These are phyloP conservation scores for Rhodeus uyekii DNA, from an alignment of 2,797 vertebrate species.

Conservation along the genomic window DNA sequence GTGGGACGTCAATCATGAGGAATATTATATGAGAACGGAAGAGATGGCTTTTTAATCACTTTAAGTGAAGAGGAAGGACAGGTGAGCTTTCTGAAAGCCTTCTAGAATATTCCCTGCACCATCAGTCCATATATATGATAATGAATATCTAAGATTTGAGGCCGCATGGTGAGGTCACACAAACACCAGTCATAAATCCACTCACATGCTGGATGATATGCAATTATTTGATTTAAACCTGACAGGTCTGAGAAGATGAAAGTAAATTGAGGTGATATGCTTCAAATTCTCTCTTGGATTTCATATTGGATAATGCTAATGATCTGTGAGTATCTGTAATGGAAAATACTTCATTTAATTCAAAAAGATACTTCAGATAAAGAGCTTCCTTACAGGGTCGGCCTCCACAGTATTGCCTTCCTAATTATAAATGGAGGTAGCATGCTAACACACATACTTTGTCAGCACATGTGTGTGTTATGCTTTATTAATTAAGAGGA, in stretches of 20 bases:
- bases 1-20: slow-evolving; percentile 50
- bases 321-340: slow-evolving; percentile 34
- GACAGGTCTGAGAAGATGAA: slow-evolving; percentile 30
- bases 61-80: slow-evolving; percentile 43
- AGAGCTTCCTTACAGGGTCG: slow-evolving; percentile 6
- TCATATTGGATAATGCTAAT: slow-evolving; percentile 25
- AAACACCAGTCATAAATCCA: slow-evolving; percentile 19
- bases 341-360: slow-evolving; percentile 39
- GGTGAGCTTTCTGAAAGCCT: slow-evolving; percentile 47
- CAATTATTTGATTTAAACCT: slow-evolving; percentile 34
- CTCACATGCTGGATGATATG: slow-evolving; percentile 11
- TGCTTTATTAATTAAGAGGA: slow-evolving; percentile 31
- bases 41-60: slow-evolving; percentile 56
- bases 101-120: slow-evolving; percentile 29
- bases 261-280: slow-evolving; percentile 23
- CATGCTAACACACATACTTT: slow-evolving; percentile 11
- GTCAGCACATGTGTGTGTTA: slow-evolving; percentile 1
- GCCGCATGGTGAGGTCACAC: slow-evolving; percentile 14
- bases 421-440: slow-evolving; percentile 24
- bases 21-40: slow-evolving; percentile 49
- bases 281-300: slow-evolving; percentile 12
- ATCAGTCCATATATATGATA: slow-evolving; percentile 53
- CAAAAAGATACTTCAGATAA: slow-evolving; percentile 36
- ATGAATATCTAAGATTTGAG: slow-evolving; percentile 43
- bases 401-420: background rate